phyloP scores from a whole-genome alignment of 1,140 invertebrate genomes.

The Frieseomelitta varia region DNA sequence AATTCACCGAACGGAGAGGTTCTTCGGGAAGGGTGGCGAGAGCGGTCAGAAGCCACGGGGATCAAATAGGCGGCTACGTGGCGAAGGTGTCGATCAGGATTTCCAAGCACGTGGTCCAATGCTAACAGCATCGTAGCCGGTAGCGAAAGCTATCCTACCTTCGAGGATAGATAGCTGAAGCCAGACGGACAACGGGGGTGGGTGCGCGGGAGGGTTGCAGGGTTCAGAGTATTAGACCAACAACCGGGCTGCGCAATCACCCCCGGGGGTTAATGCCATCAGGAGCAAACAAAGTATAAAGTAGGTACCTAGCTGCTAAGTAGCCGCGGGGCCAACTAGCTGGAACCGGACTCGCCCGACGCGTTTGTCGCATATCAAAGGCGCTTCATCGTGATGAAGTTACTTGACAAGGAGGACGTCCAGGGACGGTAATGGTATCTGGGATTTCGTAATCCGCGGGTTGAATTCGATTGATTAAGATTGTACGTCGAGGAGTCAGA shows the following conservation, averaged over 20 bases:
- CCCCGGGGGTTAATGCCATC: slow-evolving; percentile 78
- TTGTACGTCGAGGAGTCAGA: background rate
- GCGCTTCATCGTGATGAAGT: slow-evolving; percentile 24
- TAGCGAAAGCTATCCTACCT: slow-evolving; percentile 63
- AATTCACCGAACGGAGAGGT: slow-evolving; percentile 55
- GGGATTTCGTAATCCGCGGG: no score
- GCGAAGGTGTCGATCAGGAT: slow-evolving; percentile 71
- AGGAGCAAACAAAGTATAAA: slow-evolving; percentile 81
- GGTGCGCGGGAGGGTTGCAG: slow-evolving; percentile 35
- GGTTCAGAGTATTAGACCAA: slow-evolving; percentile 48
- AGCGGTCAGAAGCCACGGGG: slow-evolving; percentile 39
- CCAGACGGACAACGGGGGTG: slow-evolving; percentile 60
- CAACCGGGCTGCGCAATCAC: slow-evolving; percentile 75
- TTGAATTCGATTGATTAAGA: background rate
- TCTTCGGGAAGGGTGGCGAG: background rate
- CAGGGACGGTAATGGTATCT: background rate
- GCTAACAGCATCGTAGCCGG: slow-evolving; percentile 74
- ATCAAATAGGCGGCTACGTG: slow-evolving; percentile 66
- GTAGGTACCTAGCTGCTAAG: slow-evolving; percentile 75
- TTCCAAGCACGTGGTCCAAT: slow-evolving; percentile 77
- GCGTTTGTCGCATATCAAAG: slow-evolving; percentile 75
- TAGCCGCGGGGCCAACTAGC: slow-evolving; percentile 76
- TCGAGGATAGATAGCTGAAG: slow-evolving; percentile 56
- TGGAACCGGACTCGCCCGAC: slow-evolving; percentile 68
- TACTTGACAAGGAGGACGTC: background rate